These are phyloP conservation scores for Metellina segmentata DNA, from an alignment of 2,888 invertebrate genomes.

Conservation along the genomic window DNA sequence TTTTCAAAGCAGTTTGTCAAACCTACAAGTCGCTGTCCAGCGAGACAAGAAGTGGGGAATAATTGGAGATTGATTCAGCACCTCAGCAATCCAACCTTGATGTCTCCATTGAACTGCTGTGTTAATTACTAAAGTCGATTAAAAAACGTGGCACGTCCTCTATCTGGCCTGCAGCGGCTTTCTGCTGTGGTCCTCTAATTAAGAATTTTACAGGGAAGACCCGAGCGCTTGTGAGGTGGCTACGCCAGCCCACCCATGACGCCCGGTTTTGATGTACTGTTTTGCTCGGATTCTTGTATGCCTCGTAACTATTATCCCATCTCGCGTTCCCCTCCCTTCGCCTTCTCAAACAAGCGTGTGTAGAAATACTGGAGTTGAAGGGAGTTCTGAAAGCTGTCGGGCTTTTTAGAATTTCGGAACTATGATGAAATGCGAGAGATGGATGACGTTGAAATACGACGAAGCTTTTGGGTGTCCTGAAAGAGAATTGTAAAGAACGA, in stretches of 20 bases:
- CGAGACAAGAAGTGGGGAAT: slow-evolving; percentile 50
- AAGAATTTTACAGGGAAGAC: slow-evolving; percentile 57
- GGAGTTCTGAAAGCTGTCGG: too few relatives aligned
- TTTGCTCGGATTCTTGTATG: too few relatives aligned
- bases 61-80: slow-evolving; percentile 58
- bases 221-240: slow-evolving; percentile 40
- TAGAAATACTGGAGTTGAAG: too few relatives aligned
- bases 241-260: slow-evolving; percentile 39
- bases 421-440: too few relatives aligned
- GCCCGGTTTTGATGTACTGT: not conserved
- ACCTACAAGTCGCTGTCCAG: slow-evolving; percentile 23
- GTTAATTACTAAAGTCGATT: slow-evolving; percentile 50
- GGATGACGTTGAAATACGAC: too few relatives aligned
- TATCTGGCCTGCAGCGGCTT: slow-evolving; percentile 27
- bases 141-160: slow-evolving; percentile 44
- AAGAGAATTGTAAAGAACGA: too few relatives aligned
- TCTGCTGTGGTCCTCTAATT: slow-evolving; percentile 47
- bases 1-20: slow-evolving; percentile 49
- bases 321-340: too few relatives aligned
- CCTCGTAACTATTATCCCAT: too few relatives aligned
- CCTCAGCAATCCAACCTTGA: slow-evolving; percentile 48
- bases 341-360: too few relatives aligned
- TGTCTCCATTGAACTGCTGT: slow-evolving; percentile 48
- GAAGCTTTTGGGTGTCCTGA: too few relatives aligned
- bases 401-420: too few relatives aligned